Percentiles rank a stretch among this genome's conserved stretches.
phyloP scores from a whole-genome alignment of 2,797 vertebrate species.

The Eutrigla gurnardus region DNA sequence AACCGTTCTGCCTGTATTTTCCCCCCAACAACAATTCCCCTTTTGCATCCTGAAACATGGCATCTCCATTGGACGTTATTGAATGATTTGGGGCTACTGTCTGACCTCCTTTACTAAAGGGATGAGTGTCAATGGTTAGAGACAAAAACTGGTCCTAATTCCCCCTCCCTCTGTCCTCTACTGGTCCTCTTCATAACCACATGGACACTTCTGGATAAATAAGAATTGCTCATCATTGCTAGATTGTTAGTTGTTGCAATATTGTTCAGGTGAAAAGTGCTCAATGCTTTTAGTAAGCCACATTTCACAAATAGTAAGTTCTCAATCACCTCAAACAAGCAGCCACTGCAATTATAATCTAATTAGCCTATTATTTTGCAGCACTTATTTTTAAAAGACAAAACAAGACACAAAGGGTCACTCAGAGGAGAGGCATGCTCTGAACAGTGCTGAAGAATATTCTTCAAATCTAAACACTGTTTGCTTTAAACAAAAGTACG shows the following conservation, averaged over 20 bases:
- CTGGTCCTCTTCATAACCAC: constrained; percentile 2
- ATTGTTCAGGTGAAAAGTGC: neutral
- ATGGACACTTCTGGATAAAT: neutral
- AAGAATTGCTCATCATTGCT: neutral
- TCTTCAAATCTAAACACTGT: neutral
- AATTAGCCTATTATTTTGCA: too few species aligned
- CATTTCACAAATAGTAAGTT: neutral
- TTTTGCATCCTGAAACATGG: neutral
- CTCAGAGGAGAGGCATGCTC: neutral
- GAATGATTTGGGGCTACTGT: neutral
- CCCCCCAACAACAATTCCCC: too few species aligned
- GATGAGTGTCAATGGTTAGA: neutral
- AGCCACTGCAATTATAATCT: neutral
- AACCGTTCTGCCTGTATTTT: neutral
- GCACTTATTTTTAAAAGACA: too few species aligned
- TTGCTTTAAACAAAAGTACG: neutral
- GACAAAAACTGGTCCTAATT: neutral
- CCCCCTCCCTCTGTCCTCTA: neutral
- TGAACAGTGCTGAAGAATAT: neutral
- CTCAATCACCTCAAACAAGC: constrained; percentile 13
- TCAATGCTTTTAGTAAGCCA: too few species aligned
- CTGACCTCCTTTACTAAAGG: neutral
- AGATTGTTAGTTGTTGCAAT: too few species aligned
- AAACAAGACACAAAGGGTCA: too few species aligned
- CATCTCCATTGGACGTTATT: neutral